phyloP scores from a whole-genome alignment of 2,888 invertebrate genomes.

The Meteorus colon region DNA sequence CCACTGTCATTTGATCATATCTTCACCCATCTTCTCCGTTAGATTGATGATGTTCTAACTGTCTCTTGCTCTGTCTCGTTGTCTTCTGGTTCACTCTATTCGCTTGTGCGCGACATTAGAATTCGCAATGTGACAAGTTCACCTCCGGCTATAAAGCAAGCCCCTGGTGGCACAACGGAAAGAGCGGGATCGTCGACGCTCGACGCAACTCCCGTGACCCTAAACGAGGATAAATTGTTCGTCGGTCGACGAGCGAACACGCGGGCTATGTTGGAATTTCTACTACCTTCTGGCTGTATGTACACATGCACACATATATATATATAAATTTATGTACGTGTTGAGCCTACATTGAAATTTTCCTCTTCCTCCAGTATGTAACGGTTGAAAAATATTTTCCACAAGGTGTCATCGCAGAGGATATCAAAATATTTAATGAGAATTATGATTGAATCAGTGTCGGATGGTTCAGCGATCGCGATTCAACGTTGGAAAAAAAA shows the following conservation, averaged over 20 bases:
- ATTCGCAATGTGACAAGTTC: conserved; percentile 55
- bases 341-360: conserved; percentile 31
- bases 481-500: not conserved
- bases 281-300: conserved; percentile 29
- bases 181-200: conserved; percentile 30
- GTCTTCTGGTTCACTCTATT: not conserved
- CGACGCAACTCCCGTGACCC: conserved; percentile 37
- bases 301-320: not conserved
- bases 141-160: conserved; percentile 53
- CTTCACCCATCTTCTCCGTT: not conserved
- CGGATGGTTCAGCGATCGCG: conserved; percentile 4
- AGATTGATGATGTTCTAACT: not conserved
- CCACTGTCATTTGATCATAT: not conserved
- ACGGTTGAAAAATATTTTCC: conserved; percentile 30
- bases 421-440: conserved; percentile 36
- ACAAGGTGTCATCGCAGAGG: conserved; percentile 14
- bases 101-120: conserved; percentile 46
- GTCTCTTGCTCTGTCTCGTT: not conserved
- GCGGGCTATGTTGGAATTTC: conserved; percentile 38
- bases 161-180: conserved; percentile 34
- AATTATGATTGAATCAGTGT: conserved; percentile 32
- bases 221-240: conserved; percentile 57
- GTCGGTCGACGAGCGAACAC: conserved; percentile 46
- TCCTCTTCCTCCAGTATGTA: conserved; percentile 17
- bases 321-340: conserved; percentile 26